Conservation (phyloP, 2,797 vertebrate genomes). For the Molossus molossus region DNA sequence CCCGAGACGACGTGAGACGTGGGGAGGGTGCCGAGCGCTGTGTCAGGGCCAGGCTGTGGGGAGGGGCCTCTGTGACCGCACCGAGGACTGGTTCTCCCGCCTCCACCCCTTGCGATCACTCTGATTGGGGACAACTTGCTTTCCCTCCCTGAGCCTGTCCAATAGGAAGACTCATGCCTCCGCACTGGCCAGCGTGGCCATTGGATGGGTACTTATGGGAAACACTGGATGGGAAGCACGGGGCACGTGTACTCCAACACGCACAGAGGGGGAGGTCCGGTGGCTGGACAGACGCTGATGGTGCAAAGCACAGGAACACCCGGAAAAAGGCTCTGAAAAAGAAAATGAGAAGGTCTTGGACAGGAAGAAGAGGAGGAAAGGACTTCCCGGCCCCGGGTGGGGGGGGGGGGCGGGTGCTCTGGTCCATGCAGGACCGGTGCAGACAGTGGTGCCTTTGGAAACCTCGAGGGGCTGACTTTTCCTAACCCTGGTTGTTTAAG, state of each 20-base stretch:
- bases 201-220: too few relatives aligned
- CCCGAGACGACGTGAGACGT: too few relatives aligned
- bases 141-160: neutral
- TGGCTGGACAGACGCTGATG: neutral
- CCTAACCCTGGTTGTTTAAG: neutral
- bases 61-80: too few relatives aligned
- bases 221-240: too few relatives aligned
- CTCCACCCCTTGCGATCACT: neutral
- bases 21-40: too few relatives aligned
- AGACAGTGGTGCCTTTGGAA: too few relatives aligned
- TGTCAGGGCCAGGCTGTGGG: fast-evolving
- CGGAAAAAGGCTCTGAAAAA: neutral
- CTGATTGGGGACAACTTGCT: neutral
- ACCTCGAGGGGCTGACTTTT: neutral
- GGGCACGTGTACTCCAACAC: fast-evolving
- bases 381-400: neutral
- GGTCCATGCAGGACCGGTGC: too few relatives aligned
- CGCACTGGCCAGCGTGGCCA: neutral
- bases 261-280: too few relatives aligned
- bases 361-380: neutral
- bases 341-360: neutral
- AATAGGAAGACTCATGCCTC: neutral
- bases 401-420: too few relatives aligned
- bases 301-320: neutral
- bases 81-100: too few relatives aligned